Conservation (phyloP, 2,113 vertebrate species). For the Podarcis cretensis region DNA sequence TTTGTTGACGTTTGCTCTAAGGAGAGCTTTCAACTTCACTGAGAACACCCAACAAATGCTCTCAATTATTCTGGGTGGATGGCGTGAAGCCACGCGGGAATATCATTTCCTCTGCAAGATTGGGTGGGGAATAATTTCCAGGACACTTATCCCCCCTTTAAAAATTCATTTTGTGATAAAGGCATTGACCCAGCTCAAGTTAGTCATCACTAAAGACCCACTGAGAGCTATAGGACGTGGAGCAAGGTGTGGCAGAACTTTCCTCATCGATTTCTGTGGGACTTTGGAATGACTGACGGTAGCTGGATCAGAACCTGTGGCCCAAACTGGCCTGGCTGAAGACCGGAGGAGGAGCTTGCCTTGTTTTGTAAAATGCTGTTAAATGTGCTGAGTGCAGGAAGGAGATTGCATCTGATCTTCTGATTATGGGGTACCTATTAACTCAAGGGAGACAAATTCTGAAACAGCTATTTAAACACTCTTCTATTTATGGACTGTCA, state of each 20-base stretch:
- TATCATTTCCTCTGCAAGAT: neutral
- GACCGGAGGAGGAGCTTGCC: neutral
- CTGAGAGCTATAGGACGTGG: neutral
- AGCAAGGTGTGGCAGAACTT: neutral
- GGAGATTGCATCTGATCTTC: neutral
- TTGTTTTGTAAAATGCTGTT: neutral
- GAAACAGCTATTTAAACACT: conserved; percentile 1
- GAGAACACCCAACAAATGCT: neutral
- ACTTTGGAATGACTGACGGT: neutral
- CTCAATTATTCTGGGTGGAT: neutral
- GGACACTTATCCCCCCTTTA: neutral
- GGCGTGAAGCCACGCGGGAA: no score
- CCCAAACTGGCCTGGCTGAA: neutral
- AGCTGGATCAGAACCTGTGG: neutral
- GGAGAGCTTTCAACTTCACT: neutral
- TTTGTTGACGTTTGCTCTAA: neutral
- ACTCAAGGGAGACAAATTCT: neutral
- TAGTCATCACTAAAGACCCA: neutral
- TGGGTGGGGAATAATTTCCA: neutral
- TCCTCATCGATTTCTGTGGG: neutral
- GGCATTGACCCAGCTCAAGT: neutral
- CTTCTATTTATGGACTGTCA: conserved; percentile 4
- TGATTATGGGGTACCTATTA: neutral
- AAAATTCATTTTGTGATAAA: neutral
- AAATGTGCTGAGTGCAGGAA: neutral